These are phyloP conservation scores for Ceyx melanurus DNA, from an alignment of 2,113 vertebrate genomes.

Conservation along the genomic window DNA sequence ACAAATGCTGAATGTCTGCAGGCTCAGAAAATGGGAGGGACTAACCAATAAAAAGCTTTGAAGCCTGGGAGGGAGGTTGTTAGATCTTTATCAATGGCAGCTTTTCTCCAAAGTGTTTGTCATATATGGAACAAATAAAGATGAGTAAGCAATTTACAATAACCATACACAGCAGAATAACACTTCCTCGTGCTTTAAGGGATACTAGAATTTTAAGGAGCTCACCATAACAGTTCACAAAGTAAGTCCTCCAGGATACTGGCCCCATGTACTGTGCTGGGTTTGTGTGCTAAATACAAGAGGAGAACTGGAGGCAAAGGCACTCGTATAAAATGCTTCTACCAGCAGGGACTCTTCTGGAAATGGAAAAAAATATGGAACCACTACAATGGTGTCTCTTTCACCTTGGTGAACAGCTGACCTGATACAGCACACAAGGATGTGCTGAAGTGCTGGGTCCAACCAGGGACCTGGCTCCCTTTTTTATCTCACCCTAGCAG, in stretches of 20 bases:
- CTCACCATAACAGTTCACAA: slow-evolving; percentile 83
- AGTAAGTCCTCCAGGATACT: slow-evolving; percentile 88
- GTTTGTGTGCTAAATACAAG: slow-evolving; percentile 82
- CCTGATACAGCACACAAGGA: neutral
- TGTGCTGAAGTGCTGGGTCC: neutral
- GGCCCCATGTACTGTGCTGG: slow-evolving; percentile 87
- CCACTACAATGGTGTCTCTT: neutral
- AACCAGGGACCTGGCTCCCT: neutral
- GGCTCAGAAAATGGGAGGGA: neutral
- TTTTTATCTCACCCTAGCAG: neutral
- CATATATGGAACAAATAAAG: neutral
- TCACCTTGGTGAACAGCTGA: neutral
- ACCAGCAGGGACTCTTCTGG: neutral
- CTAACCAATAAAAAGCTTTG: neutral
- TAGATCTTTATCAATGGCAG: neutral
- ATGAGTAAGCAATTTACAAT: neutral
- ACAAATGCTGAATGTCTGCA: neutral
- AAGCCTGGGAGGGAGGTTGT: neutral
- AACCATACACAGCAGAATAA: neutral
- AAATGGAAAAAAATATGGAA: neutral
- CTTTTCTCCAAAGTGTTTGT: neutral
- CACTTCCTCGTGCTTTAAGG: neutral
- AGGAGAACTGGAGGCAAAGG: neutral
- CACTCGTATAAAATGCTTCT: neutral
- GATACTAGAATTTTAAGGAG: neutral